phyloP scores from a whole-genome alignment of 2,797 vertebrate species.

The Furcifer pardalis region DNA sequence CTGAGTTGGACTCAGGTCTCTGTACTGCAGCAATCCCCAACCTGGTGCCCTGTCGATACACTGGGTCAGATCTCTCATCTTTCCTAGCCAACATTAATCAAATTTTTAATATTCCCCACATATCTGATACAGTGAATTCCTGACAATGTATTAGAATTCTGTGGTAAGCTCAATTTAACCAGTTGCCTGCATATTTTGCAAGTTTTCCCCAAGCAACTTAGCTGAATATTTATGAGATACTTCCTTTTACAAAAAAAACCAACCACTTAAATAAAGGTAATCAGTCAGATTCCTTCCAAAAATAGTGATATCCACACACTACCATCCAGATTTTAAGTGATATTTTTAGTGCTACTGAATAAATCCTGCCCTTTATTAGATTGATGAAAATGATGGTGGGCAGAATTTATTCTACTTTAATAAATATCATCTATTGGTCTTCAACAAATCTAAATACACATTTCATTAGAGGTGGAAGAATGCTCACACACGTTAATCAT shows the following conservation, averaged over 20 bases:
- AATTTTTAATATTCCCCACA: background rate
- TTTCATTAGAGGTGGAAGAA: constrained; percentile 47
- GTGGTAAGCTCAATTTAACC: background rate
- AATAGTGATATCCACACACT: background rate
- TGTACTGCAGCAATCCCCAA: too few relatives aligned
- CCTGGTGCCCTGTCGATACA: too few relatives aligned
- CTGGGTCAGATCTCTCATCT: background rate
- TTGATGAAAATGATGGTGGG: constrained; percentile 42
- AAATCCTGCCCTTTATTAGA: constrained; percentile 36
- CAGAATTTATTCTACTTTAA: constrained; percentile 33
- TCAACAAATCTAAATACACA: constrained; percentile 27
- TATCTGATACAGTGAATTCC: background rate
- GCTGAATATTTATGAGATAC: background rate
- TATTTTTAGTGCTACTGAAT: background rate
- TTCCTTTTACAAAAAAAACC: background rate
- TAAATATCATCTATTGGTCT: constrained; percentile 42
- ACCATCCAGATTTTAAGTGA: background rate
- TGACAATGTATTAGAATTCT: background rate
- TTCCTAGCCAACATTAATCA: too few relatives aligned
- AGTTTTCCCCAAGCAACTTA: background rate
- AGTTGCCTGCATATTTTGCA: background rate
- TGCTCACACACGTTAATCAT: constrained; percentile 40
- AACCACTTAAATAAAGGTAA: background rate
- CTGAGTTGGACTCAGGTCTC: too few relatives aligned
- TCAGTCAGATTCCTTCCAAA: background rate